Evolutionary conservation across 1,140 invertebrate species (phyloP).

Genomic region (Helicorthomorpha holstii): DNA sequence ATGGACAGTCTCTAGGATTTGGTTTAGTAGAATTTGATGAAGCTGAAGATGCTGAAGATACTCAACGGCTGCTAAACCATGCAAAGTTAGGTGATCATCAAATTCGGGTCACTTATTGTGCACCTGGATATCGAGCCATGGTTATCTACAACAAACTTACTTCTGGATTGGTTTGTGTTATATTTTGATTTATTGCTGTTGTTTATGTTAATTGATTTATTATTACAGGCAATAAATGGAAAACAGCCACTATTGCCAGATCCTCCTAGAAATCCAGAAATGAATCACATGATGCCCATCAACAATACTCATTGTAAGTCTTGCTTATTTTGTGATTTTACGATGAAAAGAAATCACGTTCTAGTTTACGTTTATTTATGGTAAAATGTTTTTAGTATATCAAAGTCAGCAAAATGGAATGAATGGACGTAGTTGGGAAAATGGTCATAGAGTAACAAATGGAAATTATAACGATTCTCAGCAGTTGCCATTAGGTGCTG

Average conservation of each 20-base stretch:
- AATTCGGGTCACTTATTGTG: slow-evolving; percentile 36
- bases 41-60: slow-evolving; percentile 33
- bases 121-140: slow-evolving; percentile 37
- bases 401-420: not conserved
- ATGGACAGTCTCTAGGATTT: slow-evolving; percentile 36
- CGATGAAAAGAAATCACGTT: too few relatives aligned
- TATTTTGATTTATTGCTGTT: not conserved
- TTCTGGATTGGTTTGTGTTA: not conserved
- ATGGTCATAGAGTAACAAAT: too few relatives aligned
- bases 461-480: too few relatives aligned
- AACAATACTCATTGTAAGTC: too few relatives aligned
- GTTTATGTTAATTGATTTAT: not conserved
- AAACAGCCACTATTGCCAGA: slow-evolving; percentile 30
- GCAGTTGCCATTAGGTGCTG: not conserved
- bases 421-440: not conserved
- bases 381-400: too few relatives aligned
- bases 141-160: slow-evolving; percentile 32
- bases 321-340: too few relatives aligned
- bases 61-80: slow-evolving; percentile 27
- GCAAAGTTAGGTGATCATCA: slow-evolving; percentile 25
- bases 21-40: slow-evolving; percentile 36
- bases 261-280: slow-evolving; percentile 22
- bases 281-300: too few relatives aligned
- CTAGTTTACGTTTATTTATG: too few relatives aligned
- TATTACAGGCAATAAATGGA: slow-evolving; percentile 18